phyloP scores from a whole-genome alignment of 2,888 invertebrate species.

The Tyria jacobaeae region DNA sequence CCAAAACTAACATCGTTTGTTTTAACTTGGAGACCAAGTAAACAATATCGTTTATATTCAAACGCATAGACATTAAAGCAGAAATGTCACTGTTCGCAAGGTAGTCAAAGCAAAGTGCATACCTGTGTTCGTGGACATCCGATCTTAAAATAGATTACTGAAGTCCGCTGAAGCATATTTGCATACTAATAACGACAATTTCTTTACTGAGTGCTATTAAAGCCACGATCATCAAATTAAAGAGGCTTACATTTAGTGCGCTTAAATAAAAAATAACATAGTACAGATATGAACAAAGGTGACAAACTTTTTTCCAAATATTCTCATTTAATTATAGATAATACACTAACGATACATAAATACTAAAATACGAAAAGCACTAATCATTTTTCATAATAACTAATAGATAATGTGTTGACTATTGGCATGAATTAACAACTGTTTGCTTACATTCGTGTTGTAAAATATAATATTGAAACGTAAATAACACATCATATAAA shows the following conservation, averaged over 20 bases:
- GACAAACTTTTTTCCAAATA: too few relatives aligned
- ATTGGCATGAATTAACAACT: too few relatives aligned
- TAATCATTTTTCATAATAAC: too few relatives aligned
- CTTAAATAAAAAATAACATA: not conserved
- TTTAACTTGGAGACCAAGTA: not conserved
- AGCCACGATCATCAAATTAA: constrained; percentile 4
- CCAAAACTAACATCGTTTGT: not conserved
- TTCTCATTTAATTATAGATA: too few relatives aligned
- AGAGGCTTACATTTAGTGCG: not conserved
- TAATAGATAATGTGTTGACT: too few relatives aligned
- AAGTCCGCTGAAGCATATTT: constrained; percentile 36
- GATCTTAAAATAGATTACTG: constrained; percentile 56
- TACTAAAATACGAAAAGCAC: too few relatives aligned
- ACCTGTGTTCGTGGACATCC: constrained; percentile 57
- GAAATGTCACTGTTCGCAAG: constrained; percentile 52
- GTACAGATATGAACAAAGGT: not conserved
- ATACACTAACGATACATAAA: too few relatives aligned
- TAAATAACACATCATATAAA: too few relatives aligned
- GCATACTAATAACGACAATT: constrained; percentile 26
- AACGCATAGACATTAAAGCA: constrained; percentile 31
- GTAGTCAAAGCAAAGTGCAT: constrained; percentile 62
- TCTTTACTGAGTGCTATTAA: constrained; percentile 13
- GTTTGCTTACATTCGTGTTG: too few relatives aligned
- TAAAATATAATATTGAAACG: too few relatives aligned
- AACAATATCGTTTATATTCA: constrained; percentile 16